Percentiles rank a stretch among this genome's conserved stretches.
Conservation (phyloP, 2,113 vertebrate genomes). For the Melanostigma gelatinosum region DNA sequence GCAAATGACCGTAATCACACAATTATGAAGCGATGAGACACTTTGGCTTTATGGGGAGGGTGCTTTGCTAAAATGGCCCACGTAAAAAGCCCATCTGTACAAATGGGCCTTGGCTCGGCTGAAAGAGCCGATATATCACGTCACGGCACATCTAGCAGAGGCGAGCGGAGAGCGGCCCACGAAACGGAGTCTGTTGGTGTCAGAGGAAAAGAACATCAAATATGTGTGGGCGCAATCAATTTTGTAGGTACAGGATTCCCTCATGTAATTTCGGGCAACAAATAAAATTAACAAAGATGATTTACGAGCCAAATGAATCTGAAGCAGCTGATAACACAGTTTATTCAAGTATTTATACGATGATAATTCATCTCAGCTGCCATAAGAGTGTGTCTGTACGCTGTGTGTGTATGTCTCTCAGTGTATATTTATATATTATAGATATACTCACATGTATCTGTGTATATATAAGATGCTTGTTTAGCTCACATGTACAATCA, state of each 20-base stretch:
- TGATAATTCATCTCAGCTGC: slow-evolving; percentile 41
- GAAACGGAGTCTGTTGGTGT: slow-evolving; percentile 44
- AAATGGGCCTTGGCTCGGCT: slow-evolving; percentile 71
- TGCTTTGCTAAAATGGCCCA: slow-evolving; percentile 73
- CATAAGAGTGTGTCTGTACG: background rate
- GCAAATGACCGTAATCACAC: slow-evolving; percentile 75
- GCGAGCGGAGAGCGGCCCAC: slow-evolving; percentile 23
- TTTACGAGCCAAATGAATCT: slow-evolving; percentile 49
- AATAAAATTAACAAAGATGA: slow-evolving; percentile 53
- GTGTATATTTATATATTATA: background rate
- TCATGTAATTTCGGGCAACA: slow-evolving; percentile 30
- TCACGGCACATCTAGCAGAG: slow-evolving; percentile 52
- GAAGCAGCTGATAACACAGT: slow-evolving; percentile 38
- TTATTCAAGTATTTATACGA: slow-evolving; percentile 41
- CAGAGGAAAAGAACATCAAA: slow-evolving; percentile 38
- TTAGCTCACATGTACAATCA: too few relatives aligned
- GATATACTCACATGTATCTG: background rate
- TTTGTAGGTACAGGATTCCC: slow-evolving; percentile 36
- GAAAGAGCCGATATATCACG: slow-evolving; percentile 66
- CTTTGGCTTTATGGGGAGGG: slow-evolving; percentile 74
- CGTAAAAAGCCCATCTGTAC: slow-evolving; percentile 75
- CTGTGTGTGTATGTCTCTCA: background rate
- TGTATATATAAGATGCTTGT: background rate
- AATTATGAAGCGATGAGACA: slow-evolving; percentile 74
- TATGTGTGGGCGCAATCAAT: slow-evolving; percentile 43